Evolutionary conservation across 2,113 vertebrate species (phyloP), one percentile per base, ranked within the genome.

Genomic region (Chamaea fasciata): DNA sequence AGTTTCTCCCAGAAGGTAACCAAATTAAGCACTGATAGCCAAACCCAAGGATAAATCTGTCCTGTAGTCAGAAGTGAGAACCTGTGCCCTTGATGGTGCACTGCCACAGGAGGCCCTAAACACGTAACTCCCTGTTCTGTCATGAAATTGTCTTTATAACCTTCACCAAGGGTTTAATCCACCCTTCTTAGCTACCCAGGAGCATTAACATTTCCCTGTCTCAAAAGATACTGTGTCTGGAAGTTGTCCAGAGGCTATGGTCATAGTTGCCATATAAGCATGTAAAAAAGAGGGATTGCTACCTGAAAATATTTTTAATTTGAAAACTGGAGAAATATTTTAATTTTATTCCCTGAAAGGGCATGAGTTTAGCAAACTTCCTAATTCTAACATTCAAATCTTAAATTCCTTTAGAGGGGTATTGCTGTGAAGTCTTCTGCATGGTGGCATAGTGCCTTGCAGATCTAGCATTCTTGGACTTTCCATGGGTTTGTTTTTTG

Each of bases 401-500:
- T 23, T 83, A 44, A 83, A 67, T 42, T 86, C 5, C 18, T 76
- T 77, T 52, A 27, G 39, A 77, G 33, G 33, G 4, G 11, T 41
- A 47, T 64, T 79, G 27, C 35, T 71, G 0, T 75, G 31, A 85
- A 64, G 37, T 64, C 3, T 5, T 83, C 50, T 84, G 14, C 8
- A 16, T 42, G 22, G 23, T 59, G 33, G 2, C 59, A 18, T 22
- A 59, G 27, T n/a, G 16, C 30, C 30, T 71, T 56, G 31, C 15
- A 80, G 31, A 31, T 60, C 22, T 64, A 77, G 11, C 19, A 44
- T 83, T 86, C n/a, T 76, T 59, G 35, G 9, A 4, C 19, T 83
- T 78, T 42, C 35, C 5, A 1, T 46, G 33, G 4, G 0, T 3
- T 11, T 47, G 9, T 11, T 33, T 53, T 24, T 23, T 37, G n/a